Conservation (phyloP, 37 sponge, comb jelly and placozoan species). For the Petrosia ficiformis region DNA sequence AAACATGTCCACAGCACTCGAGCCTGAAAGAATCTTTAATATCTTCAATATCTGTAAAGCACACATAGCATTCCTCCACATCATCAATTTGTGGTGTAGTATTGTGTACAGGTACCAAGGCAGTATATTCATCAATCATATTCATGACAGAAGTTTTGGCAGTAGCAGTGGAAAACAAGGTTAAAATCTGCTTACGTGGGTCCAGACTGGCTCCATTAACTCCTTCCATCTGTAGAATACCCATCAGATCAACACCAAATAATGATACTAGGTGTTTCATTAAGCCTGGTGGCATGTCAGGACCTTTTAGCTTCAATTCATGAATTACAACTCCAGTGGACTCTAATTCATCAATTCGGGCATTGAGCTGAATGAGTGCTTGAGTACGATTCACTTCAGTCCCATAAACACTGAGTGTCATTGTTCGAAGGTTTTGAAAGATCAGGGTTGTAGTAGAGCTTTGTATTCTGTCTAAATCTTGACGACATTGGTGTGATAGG, state of each 20-base stretch:
- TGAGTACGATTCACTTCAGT: not conserved
- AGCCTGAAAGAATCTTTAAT: conserved; percentile 12
- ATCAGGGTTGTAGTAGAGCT: conserved; percentile 15
- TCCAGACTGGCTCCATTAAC: conserved; percentile 26
- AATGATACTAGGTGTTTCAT: conserved; percentile 52
- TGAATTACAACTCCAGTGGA: not conserved
- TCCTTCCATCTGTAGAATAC: conserved; percentile 11
- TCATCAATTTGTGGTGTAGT: not conserved
- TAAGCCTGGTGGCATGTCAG: conserved; percentile 42
- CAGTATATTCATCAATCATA: not conserved
- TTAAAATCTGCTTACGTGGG: conserved; percentile 30
- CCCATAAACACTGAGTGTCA: conserved; percentile 51
- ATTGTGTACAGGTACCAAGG: not conserved
- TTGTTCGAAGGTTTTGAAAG: not conserved
- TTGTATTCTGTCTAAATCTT: conserved; percentile 14
- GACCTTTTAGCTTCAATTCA: conserved; percentile 22
- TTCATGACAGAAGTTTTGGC: not conserved
- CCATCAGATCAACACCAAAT: conserved; percentile 39
- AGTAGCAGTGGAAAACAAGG: conserved; percentile 22
- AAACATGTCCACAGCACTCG: conserved; percentile 74
- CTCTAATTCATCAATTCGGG: not conserved
- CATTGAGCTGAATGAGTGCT: conserved; percentile 22
- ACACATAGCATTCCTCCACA: conserved; percentile 25
- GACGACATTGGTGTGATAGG: not conserved
- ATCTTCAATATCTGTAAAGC: conserved; percentile 18